These are phyloP conservation scores for Pomacea canaliculata DNA, from an alignment of 2,888 invertebrate species.

Conservation along the genomic window DNA sequence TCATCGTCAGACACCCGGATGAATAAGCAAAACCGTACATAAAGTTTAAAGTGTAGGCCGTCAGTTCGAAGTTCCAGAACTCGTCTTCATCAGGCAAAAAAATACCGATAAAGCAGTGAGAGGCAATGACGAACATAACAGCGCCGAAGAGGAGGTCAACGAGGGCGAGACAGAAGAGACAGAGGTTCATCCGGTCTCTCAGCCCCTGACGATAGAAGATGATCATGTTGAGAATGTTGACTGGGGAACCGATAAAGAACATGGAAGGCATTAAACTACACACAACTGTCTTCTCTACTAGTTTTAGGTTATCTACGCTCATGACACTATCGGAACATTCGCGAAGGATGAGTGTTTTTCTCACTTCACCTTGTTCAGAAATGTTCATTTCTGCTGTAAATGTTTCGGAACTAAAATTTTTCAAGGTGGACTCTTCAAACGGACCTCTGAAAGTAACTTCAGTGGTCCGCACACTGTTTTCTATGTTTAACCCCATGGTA, in stretches of 20 bases:
- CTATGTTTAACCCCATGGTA: too few relatives aligned
- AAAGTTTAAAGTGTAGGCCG: neutral
- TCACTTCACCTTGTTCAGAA: too few relatives aligned
- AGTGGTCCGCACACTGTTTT: too few relatives aligned
- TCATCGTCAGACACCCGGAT: too few relatives aligned
- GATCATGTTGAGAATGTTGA: neutral
- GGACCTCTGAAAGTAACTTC: too few relatives aligned
- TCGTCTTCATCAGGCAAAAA: constrained; percentile 5
- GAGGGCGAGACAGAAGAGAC: neutral
- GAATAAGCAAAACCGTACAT: neutral
- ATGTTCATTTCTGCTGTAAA: too few relatives aligned
- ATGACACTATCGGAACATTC: too few relatives aligned
- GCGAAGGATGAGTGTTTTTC: too few relatives aligned
- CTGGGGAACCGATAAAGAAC: neutral
- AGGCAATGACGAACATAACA: neutral
- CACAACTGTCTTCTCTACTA: too few relatives aligned
- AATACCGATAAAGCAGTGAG: constrained; percentile 23
- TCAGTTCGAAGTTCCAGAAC: neutral
- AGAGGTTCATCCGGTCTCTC: neutral
- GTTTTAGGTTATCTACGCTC: too few relatives aligned
- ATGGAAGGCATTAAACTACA: neutral
- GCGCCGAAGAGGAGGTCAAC: neutral
- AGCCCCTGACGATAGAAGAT: neutral
- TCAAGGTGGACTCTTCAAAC: too few relatives aligned
- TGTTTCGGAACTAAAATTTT: too few relatives aligned